Percentiles rank a stretch among this genome's conserved stretches.
Evolutionary conservation across 1,140 invertebrate species (phyloP).

Genomic region (Teleogryllus occipitalis): DNA sequence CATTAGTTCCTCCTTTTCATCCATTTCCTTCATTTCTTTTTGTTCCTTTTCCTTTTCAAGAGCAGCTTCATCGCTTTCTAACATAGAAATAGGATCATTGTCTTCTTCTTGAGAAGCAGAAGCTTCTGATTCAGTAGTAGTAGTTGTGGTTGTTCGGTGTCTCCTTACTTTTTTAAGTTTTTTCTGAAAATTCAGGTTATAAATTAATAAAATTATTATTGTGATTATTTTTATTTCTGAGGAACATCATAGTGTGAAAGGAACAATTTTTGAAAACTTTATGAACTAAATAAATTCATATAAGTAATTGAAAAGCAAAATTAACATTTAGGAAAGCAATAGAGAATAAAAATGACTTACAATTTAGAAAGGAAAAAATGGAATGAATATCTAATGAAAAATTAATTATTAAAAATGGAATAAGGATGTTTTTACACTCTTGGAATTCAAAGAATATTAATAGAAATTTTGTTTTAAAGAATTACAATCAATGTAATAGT

Average conservation of each 20-base stretch:
- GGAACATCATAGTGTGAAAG: neutral
- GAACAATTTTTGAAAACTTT: neutral
- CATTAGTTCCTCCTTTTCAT: neutral
- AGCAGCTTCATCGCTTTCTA: conserved; percentile 13
- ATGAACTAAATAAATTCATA: neutral
- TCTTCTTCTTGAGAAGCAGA: conserved; percentile 2
- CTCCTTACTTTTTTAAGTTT: conserved; percentile 15
- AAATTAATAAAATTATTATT: neutral
- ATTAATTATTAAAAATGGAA: too few species aligned
- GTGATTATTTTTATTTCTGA: neutral
- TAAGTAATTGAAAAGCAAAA: too few species aligned
- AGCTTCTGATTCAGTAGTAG: conserved; percentile 16
- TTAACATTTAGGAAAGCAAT: too few species aligned
- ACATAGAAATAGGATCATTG: conserved; percentile 17
- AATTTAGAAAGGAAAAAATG: too few species aligned
- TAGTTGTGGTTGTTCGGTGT: conserved; percentile 13
- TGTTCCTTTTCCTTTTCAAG: conserved; percentile 14
- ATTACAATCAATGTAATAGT: too few species aligned
- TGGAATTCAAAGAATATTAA: too few species aligned
- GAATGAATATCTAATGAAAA: too few species aligned
- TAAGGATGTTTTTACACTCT: too few species aligned
- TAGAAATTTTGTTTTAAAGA: too few species aligned
- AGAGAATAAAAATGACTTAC: too few species aligned
- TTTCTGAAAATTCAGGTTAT: neutral
- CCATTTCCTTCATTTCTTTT: neutral